Percentiles rank a stretch among this genome's conserved stretches.
These are phyloP conservation scores for Drosophila ustulata DNA, from an alignment of 2,888 invertebrate genomes.

Conservation along the genomic window DNA sequence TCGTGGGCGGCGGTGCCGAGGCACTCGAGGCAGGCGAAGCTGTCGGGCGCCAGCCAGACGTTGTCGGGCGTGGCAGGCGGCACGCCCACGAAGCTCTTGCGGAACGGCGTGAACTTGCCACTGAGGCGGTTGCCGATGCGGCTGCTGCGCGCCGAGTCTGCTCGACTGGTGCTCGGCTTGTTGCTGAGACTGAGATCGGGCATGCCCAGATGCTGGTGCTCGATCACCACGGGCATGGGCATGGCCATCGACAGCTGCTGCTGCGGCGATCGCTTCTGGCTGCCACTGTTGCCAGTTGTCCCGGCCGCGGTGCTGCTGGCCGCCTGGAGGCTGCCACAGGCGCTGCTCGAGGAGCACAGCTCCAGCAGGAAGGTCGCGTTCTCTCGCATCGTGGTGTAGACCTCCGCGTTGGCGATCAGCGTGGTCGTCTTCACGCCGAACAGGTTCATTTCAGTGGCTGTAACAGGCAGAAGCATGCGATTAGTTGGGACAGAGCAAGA, in stretches of 20 bases:
- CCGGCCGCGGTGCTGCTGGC: not conserved
- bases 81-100: conserved; percentile 82
- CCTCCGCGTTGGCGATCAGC: conserved; percentile 84
- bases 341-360: conserved; percentile 87
- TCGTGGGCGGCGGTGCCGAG: conserved; percentile 83
- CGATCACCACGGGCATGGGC: conserved; percentile 84
- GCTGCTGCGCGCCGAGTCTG: conserved; percentile 81
- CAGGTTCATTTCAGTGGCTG: conserved; percentile 84
- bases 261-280: conserved; percentile 81
- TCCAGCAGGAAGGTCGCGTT: conserved; percentile 98
- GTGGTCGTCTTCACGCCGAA: conserved; percentile 84
- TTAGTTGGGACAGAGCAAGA: not conserved
- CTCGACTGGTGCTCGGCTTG: conserved; percentile 84
- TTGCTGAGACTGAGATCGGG: conserved; percentile 80
- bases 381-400: conserved; percentile 91
- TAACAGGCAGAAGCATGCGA: not conserved
- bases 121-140: conserved; percentile 78
- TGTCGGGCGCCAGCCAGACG: conserved; percentile 84
- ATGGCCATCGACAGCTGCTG: conserved; percentile 74
- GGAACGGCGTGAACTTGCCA: conserved; percentile 70
- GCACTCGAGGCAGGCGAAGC: conserved; percentile 84
- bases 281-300: not conserved
- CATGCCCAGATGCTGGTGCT: conserved; percentile 81
- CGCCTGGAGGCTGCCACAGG: conserved; percentile 1
- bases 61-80: conserved; percentile 82